Percentiles rank a stretch among this genome's conserved stretches.
These are phyloP conservation scores for Drosophila subpulchrella DNA, from an alignment of 1,140 invertebrate genomes.

Conservation along the genomic window DNA sequence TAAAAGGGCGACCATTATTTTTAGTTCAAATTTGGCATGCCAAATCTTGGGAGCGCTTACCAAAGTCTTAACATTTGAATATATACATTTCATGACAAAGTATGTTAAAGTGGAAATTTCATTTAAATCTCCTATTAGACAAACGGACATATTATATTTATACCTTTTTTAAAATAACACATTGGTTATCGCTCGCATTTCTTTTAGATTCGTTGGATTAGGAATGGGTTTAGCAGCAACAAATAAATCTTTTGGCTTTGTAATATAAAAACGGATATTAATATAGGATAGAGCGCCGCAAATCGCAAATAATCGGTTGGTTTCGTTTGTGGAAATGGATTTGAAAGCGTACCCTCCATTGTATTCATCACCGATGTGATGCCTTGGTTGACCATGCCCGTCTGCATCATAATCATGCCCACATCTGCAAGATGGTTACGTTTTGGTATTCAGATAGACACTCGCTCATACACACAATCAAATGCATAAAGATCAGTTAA, in stretches of 20 bases:
- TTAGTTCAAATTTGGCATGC: conserved; percentile 20
- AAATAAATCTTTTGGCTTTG: conserved; percentile 69
- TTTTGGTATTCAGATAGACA: conserved; percentile 62
- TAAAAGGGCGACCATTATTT: conserved; percentile 2
- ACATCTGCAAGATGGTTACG: conserved; percentile 91
- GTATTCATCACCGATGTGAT: conserved; percentile 90
- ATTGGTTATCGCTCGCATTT: conserved; percentile 8
- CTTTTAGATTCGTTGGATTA: conserved; percentile 32
- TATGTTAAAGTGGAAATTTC: background rate
- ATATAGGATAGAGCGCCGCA: conserved; percentile 46
- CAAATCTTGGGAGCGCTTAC: conserved; percentile 23
- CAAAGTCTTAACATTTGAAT: background rate
- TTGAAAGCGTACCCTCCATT: conserved; percentile 90
- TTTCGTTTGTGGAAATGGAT: conserved; percentile 61
- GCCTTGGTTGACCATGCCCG: conserved; percentile 94
- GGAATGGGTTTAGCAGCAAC: conserved; percentile 67
- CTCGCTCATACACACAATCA: conserved; percentile 38
- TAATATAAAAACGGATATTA: conserved; percentile 50
- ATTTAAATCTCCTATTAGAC: background rate
- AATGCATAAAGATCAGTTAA: conserved; percentile 14
- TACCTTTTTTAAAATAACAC: no score
- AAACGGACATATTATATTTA: background rate
- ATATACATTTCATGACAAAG: background rate
- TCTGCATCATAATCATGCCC: conserved; percentile 97
- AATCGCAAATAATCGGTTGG: conserved; percentile 40